Base-by-base conservation (phyloP, 2,888 invertebrate species). In the Cristatella mucedo region DNA sequence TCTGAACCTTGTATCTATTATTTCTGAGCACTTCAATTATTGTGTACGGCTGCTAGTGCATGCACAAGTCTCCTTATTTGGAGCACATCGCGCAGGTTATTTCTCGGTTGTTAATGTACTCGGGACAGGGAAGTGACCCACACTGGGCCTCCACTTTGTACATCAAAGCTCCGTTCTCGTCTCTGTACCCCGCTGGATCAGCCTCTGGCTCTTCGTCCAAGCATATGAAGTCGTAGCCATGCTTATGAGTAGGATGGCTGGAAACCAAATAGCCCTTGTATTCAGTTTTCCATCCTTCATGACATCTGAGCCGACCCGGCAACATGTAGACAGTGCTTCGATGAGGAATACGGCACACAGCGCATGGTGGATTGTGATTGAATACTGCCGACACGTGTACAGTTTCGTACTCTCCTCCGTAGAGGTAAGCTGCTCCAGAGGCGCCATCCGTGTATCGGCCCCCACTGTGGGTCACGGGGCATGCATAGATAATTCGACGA, bases 71-170 rank as follows among this genome's bases (percentile, higher is more conserved):
- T n/a, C n/a, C n/a, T 36, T 30, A 41, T 22, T 21, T 49, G 3
- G 45, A 41, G 33, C 52, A 52, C 2, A 52, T 49, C 24, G 43
- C 48, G 41, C 52, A 52, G 26, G 49, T 46, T 9, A 52, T 24
- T 30, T 45, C 44, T 29, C 41, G 37, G 11, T 47, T 49, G 5
- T 42, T 24, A 1, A 43, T 41, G 34, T 51, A 52, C 2, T 41
- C 44, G 1, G 49, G 48, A 38, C 52, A 52, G 7, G 47, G 47
- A n/a, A 52, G 40, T 6, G 49, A 44, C 2, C 52, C 52, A 42
- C 52, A 52, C 20, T 29, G 24, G 6, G 39, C 46, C 19, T 46
- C 44, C 5, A 48, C 48, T 4, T 29, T 11, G 41, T 49, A 47
- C 7, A 51, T 29, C n/a, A 49, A 30, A 13, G 39, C 32, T 1